Conservation (phyloP, 2,113 vertebrate genomes). For the Xyliphius kryptos region DNA sequence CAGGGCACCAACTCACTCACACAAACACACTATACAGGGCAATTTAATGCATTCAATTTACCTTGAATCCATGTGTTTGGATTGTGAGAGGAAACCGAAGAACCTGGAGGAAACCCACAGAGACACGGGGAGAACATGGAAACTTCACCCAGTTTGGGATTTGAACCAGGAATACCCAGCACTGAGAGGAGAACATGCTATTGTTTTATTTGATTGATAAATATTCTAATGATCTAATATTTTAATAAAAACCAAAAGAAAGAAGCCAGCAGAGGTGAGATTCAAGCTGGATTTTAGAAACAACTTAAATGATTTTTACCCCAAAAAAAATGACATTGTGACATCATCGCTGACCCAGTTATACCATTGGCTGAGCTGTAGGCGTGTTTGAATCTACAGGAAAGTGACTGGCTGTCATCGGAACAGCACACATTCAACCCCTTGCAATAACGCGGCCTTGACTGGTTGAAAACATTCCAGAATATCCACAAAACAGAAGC, state of each 20-base stretch:
- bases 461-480: constrained; percentile 2
- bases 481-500: background rate
- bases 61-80: too few relatives aligned
- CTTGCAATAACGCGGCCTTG: background rate
- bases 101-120: too few relatives aligned
- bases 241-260: background rate
- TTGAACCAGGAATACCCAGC: too few relatives aligned
- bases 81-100: too few relatives aligned
- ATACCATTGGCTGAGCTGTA: constrained; percentile 48
- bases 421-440: background rate
- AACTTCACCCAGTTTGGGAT: too few relatives aligned
- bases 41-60: too few relatives aligned
- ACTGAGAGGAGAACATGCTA: too few relatives aligned
- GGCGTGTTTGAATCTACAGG: constrained; percentile 32
- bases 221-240: background rate
- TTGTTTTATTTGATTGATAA: too few relatives aligned
- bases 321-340: background rate
- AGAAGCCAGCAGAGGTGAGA: background rate
- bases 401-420: background rate
- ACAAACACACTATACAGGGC: too few relatives aligned
- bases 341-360: background rate
- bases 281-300: constrained; percentile 9
- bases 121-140: too few relatives aligned
- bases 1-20: too few relatives aligned
- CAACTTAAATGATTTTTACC: constrained; percentile 31